A percentile compares a stretch with the other conserved stretches of the same genome.
Conservation (phyloP, 2,113 vertebrate genomes). For the Ailuropoda melanoleuca region DNA sequence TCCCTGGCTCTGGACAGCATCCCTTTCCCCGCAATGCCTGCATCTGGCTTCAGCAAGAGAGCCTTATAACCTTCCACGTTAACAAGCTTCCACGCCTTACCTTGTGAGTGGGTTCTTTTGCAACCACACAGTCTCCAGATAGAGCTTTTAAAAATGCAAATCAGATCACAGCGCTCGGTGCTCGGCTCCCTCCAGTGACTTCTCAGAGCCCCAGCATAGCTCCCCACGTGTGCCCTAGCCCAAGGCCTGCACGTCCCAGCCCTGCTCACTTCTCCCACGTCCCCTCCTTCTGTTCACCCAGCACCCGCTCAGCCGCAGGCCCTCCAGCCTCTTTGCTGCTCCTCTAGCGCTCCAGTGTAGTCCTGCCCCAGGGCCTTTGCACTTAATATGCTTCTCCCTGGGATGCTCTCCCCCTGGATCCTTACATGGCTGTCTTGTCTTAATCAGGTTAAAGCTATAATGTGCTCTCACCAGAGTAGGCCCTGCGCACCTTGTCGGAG, state of each 20-base stretch:
- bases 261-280: not conserved
- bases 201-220: not conserved
- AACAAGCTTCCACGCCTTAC: not conserved
- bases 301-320: too few relatives aligned
- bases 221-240: not conserved
- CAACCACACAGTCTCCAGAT: slow-evolving; percentile 15
- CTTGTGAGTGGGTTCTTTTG: slow-evolving; percentile 30
- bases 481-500: not conserved
- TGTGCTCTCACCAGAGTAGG: not conserved
- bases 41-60: not conserved
- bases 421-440: not conserved
- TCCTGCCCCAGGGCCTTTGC: not conserved
- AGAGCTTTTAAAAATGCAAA: slow-evolving; percentile 26
- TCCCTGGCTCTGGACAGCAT: not conserved
- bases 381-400: not conserved
- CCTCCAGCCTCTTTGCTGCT: not conserved
- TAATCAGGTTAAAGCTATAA: not conserved
- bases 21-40: not conserved
- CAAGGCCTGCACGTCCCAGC: not conserved
- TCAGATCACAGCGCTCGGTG: not conserved
- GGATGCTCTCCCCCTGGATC: not conserved
- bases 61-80: not conserved
- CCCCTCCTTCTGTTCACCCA: not conserved
- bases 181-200: not conserved
- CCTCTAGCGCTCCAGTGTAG: not conserved